These are phyloP conservation scores for Anoplolepis gracilipes DNA, from an alignment of 1,140 invertebrate species.

Conservation along the genomic window DNA sequence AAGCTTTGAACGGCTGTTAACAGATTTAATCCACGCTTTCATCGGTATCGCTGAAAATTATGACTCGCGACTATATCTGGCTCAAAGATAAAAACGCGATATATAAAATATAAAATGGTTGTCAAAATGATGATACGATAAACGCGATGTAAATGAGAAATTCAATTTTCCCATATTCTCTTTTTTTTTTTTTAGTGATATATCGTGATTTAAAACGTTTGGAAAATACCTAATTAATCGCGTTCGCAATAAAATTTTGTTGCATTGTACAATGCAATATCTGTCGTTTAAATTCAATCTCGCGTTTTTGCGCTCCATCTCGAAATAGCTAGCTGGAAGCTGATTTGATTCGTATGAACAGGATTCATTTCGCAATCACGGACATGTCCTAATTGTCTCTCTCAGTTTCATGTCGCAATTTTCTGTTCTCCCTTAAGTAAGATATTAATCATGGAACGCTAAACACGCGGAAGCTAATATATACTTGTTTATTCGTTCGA, in stretches of 20 bases:
- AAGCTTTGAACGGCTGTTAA: conserved; percentile 68
- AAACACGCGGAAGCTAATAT: neutral
- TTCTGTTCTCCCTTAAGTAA: conserved; percentile 47
- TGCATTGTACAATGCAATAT: neutral
- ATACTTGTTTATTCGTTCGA: neutral
- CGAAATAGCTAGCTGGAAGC: neutral
- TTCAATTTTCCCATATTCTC: neutral
- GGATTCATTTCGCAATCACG: conserved; percentile 45
- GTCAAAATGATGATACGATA: conserved; percentile 3
- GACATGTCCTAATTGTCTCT: conserved; percentile 43
- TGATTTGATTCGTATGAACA: neutral
- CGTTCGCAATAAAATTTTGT: conserved; percentile 19
- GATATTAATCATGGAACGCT: conserved; percentile 28
- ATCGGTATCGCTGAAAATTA: conserved; percentile 63
- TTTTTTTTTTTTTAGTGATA: neutral
- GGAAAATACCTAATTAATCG: conserved; percentile 25
- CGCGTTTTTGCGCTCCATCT: neutral
- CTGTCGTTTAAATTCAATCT: conserved; percentile 24
- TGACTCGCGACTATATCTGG: conserved; percentile 40
- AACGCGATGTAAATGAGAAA: conserved; percentile 14
- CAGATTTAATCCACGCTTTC: conserved; percentile 71
- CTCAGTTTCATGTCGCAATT: conserved; percentile 29
- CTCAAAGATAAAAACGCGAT: conserved; percentile 58
- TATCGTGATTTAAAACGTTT: neutral
- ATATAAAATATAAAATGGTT: conserved; percentile 20